Conservation (phyloP, 1,140 invertebrate genomes). For the Drosophila aff. region DNA sequence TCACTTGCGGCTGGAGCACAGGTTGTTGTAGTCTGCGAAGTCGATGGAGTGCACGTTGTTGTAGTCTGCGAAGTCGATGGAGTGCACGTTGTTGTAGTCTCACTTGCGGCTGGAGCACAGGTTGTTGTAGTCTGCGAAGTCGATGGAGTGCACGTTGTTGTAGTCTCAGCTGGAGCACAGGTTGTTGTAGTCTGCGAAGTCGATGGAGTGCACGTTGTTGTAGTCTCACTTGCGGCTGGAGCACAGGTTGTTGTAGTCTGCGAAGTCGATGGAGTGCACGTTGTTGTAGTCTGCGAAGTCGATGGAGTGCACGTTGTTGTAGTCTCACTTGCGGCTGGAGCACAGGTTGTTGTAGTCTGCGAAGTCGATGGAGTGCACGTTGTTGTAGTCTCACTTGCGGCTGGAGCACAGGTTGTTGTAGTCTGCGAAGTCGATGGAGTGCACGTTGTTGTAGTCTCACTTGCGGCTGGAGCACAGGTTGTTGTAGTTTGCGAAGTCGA, state of each 20-base stretch:
- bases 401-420: slow-evolving; percentile 1
- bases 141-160: neutral
- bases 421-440: slow-evolving; percentile 2
- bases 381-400: neutral
- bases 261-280: neutral
- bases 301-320: no score
- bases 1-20: neutral
- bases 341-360: no score
- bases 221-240: neutral
- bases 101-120: no score
- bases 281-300: no score
- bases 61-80: neutral
- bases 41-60: neutral
- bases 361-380: slow-evolving; percentile 5
- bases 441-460: slow-evolving; percentile 2
- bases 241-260: neutral
- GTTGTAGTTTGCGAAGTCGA: neutral
- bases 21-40: neutral
- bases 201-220: slow-evolving; percentile 2
- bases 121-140: neutral
- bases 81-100: neutral
- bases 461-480: neutral
- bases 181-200: neutral
- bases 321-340: no score
- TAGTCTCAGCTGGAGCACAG: neutral